Conservation (phyloP, 1,140 invertebrate genomes). For the Aphidius ervi region DNA sequence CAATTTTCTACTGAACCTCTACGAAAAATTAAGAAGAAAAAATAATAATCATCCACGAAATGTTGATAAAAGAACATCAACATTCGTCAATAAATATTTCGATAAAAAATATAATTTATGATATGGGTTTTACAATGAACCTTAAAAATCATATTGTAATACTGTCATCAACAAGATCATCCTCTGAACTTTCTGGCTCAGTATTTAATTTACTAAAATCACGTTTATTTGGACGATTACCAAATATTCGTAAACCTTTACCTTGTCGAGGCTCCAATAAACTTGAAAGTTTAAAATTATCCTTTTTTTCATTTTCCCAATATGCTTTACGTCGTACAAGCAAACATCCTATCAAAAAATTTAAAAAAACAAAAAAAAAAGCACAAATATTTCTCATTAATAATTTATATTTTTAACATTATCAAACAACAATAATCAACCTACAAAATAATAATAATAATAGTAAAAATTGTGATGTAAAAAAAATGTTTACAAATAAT, state of each 20-base stretch:
- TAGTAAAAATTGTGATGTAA: background rate
- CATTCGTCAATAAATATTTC: too few species aligned
- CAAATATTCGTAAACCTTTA: conserved; percentile 41
- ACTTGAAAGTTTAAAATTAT: conserved; percentile 46
- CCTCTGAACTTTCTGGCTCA: conserved; percentile 50
- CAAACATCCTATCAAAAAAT: conserved; percentile 41
- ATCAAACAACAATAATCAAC: background rate
- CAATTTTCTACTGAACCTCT: too few species aligned
- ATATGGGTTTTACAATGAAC: too few species aligned
- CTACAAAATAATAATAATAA: background rate
- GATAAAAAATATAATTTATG: too few species aligned
- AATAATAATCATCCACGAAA: too few species aligned
- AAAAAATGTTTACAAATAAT: background rate
- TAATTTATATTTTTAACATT: background rate
- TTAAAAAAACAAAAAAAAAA: conserved; percentile 13
- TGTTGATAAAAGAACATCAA: too few species aligned
- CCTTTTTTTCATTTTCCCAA: conserved; percentile 43
- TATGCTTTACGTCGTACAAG: conserved; percentile 42
- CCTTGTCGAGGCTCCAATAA: conserved; percentile 38
- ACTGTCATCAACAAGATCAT: conserved; percentile 42
- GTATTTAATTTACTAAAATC: conserved; percentile 51
- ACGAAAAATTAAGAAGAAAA: too few species aligned
- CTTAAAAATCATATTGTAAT: conserved; percentile 25
- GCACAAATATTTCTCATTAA: background rate
- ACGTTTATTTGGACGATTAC: conserved; percentile 46